Percentiles rank a stretch among this genome's conserved stretches.
Evolutionary conservation across 2,797 vertebrate genomes (phyloP).

Genomic region (Crypturellus tataupa): DNA sequence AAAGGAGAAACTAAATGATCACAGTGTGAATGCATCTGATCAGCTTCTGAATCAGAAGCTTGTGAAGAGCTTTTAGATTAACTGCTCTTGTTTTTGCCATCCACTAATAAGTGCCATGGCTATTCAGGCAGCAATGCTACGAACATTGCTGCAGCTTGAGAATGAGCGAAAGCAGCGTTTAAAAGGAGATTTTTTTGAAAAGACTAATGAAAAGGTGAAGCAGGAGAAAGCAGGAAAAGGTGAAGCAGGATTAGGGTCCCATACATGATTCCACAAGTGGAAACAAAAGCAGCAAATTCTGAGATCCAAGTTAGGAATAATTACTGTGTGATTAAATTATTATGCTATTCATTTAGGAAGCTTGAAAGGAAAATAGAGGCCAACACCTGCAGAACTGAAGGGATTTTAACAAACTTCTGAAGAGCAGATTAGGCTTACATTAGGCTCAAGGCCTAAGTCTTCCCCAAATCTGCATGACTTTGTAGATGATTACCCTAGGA

Average conservation of each 20-base stretch:
- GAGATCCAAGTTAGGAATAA: neutral
- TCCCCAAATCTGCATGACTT: neutral
- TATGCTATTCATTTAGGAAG: neutral
- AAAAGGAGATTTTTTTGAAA: constrained; percentile 2
- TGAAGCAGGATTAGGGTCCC: neutral
- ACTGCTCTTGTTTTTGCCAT: neutral
- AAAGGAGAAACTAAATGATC: neutral
- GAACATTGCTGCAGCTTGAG: neutral
- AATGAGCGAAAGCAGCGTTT: neutral
- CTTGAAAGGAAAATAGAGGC: neutral
- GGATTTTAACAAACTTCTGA: neutral
- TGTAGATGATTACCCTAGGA: neutral
- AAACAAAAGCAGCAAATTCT: neutral
- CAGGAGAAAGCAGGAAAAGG: neutral
- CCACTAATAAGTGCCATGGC: neutral
- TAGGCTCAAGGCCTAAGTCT: neutral
- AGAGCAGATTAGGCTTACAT: neutral
- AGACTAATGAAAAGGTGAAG: constrained; percentile 17
- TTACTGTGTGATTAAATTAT: neutral
- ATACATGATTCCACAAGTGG: neutral
- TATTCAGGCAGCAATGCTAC: neutral
- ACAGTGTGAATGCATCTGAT: neutral
- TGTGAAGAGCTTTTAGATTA: neutral
- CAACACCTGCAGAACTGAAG: neutral
- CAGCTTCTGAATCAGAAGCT: neutral